These are phyloP conservation scores for Amphipyra berbera DNA, from an alignment of 2,888 invertebrate genomes.

Conservation along the genomic window DNA sequence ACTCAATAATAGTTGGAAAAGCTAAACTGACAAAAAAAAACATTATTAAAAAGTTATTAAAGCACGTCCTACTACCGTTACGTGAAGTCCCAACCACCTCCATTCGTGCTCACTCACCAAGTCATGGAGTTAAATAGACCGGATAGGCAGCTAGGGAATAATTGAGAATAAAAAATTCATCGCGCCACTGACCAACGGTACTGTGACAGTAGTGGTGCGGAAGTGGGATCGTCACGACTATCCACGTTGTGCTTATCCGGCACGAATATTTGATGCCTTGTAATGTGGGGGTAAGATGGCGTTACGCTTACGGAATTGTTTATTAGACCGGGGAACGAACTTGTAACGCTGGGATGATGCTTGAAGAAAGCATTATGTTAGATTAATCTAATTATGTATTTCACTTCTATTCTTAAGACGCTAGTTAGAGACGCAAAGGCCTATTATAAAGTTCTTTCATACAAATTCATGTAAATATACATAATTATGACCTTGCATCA, in stretches of 20 bases:
- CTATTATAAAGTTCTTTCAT: too few relatives aligned
- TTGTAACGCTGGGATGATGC: constrained; percentile 20
- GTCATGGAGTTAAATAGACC: constrained; percentile 74
- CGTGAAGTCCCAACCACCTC: constrained; percentile 37
- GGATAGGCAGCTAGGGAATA: constrained; percentile 79
- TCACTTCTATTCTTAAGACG: too few relatives aligned
- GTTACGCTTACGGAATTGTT: constrained; percentile 50
- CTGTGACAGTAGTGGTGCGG: constrained; percentile 57
- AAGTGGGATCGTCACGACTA: constrained; percentile 52
- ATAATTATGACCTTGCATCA: too few relatives aligned
- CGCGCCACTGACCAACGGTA: constrained; percentile 59
- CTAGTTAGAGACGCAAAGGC: too few relatives aligned
- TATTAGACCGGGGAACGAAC: constrained; percentile 36
- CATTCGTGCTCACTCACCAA: constrained; percentile 55
- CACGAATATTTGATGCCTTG: constrained; percentile 67
- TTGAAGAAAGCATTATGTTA: too few relatives aligned
- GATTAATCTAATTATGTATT: too few relatives aligned
- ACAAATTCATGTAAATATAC: too few relatives aligned
- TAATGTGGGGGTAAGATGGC: constrained; percentile 44
- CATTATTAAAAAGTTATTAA: constrained; percentile 9
- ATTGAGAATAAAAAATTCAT: constrained; percentile 85
- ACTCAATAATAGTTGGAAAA: too few relatives aligned
- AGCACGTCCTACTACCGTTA: constrained; percentile 57
- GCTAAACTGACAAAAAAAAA: too few relatives aligned
- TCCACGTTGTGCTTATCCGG: constrained; percentile 57